phyloP scores from a whole-genome alignment of 37 sponge, comb jelly and placozoan species.

The Tethya wilhelma region DNA sequence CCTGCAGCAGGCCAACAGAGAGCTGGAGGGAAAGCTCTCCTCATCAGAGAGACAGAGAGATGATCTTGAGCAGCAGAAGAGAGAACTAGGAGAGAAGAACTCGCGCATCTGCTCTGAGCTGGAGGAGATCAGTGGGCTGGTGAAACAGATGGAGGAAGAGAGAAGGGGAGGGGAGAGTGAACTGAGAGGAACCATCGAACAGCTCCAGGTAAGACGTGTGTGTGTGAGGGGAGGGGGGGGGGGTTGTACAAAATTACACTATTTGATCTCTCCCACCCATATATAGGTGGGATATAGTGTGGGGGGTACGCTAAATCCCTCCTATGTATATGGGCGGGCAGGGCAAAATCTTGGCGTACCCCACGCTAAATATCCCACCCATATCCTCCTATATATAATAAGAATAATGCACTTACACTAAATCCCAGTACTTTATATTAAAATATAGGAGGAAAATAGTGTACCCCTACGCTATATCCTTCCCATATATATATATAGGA shows the following conservation, averaged over 20 bases:
- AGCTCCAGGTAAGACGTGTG: slow-evolving; percentile 51
- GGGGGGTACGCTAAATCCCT: no score
- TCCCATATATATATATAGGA: no score
- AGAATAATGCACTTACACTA: not conserved
- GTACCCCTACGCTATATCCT: no score
- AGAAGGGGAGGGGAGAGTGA: slow-evolving; percentile 59
- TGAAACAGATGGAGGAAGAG: slow-evolving; percentile 85
- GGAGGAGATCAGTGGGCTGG: slow-evolving; percentile 72
- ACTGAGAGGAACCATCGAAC: slow-evolving; percentile 22
- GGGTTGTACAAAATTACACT: no score
- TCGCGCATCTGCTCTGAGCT: slow-evolving; percentile 66
- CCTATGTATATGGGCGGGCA: no score
- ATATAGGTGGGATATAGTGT: no score
- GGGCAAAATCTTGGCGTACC: no score
- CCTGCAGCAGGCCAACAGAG: slow-evolving; percentile 85
- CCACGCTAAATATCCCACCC: no score
- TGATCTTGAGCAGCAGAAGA: slow-evolving; percentile 38
- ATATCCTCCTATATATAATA: not conserved
- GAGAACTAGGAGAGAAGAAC: slow-evolving; percentile 78
- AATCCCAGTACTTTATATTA: no score
- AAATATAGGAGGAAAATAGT: no score
- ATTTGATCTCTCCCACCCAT: no score
- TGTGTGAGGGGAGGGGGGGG: no score
- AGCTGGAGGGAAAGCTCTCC: slow-evolving; percentile 77
- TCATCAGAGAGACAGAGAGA: slow-evolving; percentile 35